Percentiles rank a stretch among this genome's conserved stretches.
These are phyloP conservation scores for Chaenodraco wilsoni DNA, from an alignment of 2,797 vertebrate genomes.

Conservation along the genomic window DNA sequence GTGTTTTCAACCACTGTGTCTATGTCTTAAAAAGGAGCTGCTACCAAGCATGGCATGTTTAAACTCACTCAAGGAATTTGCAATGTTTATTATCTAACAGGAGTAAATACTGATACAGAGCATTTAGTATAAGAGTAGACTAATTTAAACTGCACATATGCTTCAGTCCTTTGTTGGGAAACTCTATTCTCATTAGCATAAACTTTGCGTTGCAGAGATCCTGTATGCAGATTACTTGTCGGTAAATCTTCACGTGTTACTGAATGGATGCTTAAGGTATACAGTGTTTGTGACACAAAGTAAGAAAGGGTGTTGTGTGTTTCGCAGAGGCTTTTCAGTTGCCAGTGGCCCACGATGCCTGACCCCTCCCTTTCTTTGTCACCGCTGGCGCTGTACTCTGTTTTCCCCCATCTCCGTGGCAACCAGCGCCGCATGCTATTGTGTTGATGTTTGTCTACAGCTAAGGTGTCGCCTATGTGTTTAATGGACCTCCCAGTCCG, in stretches of 20 bases:
- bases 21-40: neutral
- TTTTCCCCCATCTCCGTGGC: slow-evolving; percentile 76
- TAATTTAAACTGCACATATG: slow-evolving; percentile 9
- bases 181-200: neutral
- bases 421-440: slow-evolving; percentile 74
- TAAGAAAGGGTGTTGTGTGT: slow-evolving; percentile 55
- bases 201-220: neutral
- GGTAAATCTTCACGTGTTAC: slow-evolving; percentile 18
- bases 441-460: slow-evolving; percentile 79
- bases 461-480: slow-evolving; percentile 79
- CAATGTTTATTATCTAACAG: neutral
- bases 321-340: slow-evolving; percentile 69
- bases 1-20: neutral
- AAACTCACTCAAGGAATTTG: slow-evolving; percentile 5
- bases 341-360: slow-evolving; percentile 68
- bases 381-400: slow-evolving; percentile 65
- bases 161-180: neutral
- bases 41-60: neutral
- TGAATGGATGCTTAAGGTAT: slow-evolving; percentile 55
- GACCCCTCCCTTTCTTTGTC: slow-evolving; percentile 77
- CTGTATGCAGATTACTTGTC: slow-evolving; percentile 25
- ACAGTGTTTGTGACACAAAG: slow-evolving; percentile 53
- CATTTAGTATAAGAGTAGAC: neutral
- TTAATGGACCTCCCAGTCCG: slow-evolving; percentile 81
- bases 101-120: neutral